Evolutionary conservation across 1,140 invertebrate genomes (phyloP).

Genomic region (Camponotus floridanus): DNA sequence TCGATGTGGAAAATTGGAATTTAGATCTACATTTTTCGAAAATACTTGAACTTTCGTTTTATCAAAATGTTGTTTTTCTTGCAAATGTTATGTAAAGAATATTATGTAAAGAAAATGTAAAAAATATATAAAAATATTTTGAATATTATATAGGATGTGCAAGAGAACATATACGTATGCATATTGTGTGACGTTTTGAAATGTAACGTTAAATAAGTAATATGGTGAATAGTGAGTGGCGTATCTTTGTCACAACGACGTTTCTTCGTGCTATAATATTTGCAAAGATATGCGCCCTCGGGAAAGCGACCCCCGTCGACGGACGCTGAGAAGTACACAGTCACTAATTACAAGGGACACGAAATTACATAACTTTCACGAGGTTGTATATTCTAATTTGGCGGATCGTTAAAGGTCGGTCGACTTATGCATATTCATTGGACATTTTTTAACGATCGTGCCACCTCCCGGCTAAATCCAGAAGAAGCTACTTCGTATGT

Average conservation of each 20-base stretch:
- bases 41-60: not conserved
- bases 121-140: constrained; percentile 13
- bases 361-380: constrained; percentile 76
- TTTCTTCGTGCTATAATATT: constrained; percentile 68
- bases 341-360: constrained; percentile 72
- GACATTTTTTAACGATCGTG: constrained; percentile 69
- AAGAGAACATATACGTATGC: not conserved
- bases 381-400: constrained; percentile 77
- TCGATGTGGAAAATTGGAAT: constrained; percentile 26
- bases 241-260: constrained; percentile 5
- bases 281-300: constrained; percentile 69
- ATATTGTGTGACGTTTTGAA: constrained; percentile 10
- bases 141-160: constrained; percentile 1
- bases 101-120: not conserved
- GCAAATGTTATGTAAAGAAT: constrained; percentile 14
- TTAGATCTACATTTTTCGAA: constrained; percentile 14
- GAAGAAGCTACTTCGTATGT: constrained; percentile 62
- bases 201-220: constrained; percentile 39
- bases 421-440: constrained; percentile 76
- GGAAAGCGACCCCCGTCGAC: constrained; percentile 63
- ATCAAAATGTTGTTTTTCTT: not conserved
- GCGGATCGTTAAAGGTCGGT: constrained; percentile 75
- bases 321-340: constrained; percentile 46
- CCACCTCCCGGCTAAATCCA: constrained; percentile 22
- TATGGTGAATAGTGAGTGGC: constrained; percentile 15